phyloP scores from a whole-genome alignment of 2,797 vertebrate genomes.

The Clarias pachynema region DNA sequence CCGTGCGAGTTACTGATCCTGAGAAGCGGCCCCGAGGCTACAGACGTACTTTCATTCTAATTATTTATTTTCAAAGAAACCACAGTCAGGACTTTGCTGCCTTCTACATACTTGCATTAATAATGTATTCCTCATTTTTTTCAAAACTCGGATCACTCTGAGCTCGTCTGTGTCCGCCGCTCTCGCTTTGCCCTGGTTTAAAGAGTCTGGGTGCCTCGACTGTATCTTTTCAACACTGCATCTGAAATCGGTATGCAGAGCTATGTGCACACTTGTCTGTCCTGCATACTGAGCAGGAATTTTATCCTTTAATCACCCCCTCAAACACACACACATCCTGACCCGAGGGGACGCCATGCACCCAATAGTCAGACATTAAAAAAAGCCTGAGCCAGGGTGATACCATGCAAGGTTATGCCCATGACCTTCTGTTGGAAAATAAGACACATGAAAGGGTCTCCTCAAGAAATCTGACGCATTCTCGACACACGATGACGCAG shows the following conservation, averaged over 20 bases:
- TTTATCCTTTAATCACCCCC: conserved; percentile 29
- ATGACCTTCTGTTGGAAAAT: conserved; percentile 57
- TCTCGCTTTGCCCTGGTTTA: background rate
- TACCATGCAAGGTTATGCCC: conserved; percentile 70
- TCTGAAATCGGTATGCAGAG: conserved; percentile 51
- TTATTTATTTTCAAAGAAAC: conserved; percentile 36
- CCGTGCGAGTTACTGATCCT: conserved; percentile 31
- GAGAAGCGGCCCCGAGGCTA: conserved; percentile 31
- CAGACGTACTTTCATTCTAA: conserved; percentile 29
- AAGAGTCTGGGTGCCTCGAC: background rate
- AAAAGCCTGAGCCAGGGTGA: background rate
- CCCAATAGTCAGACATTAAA: conserved; percentile 30
- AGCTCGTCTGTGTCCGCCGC: background rate
- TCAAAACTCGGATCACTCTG: background rate
- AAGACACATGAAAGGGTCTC: background rate
- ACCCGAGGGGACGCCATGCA: conserved; percentile 62
- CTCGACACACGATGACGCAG: background rate
- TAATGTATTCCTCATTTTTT: conserved; percentile 18
- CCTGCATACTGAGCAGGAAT: conserved; percentile 50
- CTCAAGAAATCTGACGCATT: conserved; percentile 13
- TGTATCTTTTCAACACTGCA: conserved; percentile 16
- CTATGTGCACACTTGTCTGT: conserved; percentile 43
- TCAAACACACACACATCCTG: conserved; percentile 35
- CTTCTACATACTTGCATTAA: conserved; percentile 31
- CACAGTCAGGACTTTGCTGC: conserved; percentile 15